Evolutionary conservation across 2,888 invertebrate genomes (phyloP), one percentile per base, ranked within the genome.

Genomic region (Agonopterix heracliana): DNA sequence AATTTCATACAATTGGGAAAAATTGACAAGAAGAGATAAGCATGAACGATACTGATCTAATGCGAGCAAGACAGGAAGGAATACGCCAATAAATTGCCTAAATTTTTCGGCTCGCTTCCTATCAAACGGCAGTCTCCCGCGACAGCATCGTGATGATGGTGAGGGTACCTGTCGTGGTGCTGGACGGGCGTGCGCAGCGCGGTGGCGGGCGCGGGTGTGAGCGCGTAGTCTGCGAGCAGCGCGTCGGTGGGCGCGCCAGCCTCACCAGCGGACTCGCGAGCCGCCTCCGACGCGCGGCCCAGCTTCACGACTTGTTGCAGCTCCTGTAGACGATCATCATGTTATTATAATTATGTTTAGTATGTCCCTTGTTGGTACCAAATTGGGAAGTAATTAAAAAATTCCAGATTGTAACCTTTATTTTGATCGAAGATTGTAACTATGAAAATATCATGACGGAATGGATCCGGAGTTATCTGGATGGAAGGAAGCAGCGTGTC

Each of bases 291-390:
- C 1, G 96, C 96, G 43, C 94, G 91, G 13, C 99, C 99, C 42
- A 98, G 85, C 81, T 97, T 97, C 9, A 97, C 96, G 2, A 97
- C 97, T 87, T 96, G 96, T 63, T 96, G 95, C 49, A 97, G 75
- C 78, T 97, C 96, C 86, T 94, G 76, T 0, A n/a, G 5, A 10
- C n/a, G 5, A 26, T 7, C 26, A 26, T 26, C 26, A 7, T 26
- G 26, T 26, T 7, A 36, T 41, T 41, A 12, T 41, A 12, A 41
- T 41, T 10, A 26, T 26, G 26, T 26, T 3, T 26, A 17, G 1
- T 17, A 17, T 3, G 7, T 7, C 26, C 26, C 14, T 14, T 14
- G 14, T 14, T 14, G 14, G 14, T 14, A 9, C 49, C 34, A 35
- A 10, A 12, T 12, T n/a, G 9, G 34, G 14, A 12, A 38, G 34